These are phyloP conservation scores for Dicrurus megarhynchus DNA, from an alignment of 2,113 vertebrate species.

Conservation along the genomic window DNA sequence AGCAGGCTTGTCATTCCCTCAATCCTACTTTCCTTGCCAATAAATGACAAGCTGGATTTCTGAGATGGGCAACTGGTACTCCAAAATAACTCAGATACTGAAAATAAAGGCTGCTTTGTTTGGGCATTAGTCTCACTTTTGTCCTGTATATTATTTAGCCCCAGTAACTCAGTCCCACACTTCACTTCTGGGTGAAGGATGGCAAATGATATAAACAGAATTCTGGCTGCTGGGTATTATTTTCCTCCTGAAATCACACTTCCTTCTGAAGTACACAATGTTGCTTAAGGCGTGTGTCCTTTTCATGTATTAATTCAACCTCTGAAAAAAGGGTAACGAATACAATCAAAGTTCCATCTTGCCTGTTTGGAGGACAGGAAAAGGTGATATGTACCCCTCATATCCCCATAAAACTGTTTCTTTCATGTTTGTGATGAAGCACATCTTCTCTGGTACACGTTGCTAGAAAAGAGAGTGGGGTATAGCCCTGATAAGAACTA, in stretches of 20 bases:
- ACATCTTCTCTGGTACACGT: neutral
- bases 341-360: neutral
- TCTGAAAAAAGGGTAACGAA: neutral
- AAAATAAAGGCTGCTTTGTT: neutral
- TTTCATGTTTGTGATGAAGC: neutral
- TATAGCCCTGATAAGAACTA: neutral
- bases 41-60: neutral
- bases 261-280: neutral
- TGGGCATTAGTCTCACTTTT: neutral
- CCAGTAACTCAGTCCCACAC: rapidly evolving
- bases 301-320: neutral
- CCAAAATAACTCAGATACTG: neutral
- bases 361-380: neutral
- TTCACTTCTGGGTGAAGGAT: neutral
- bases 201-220: neutral
- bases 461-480: neutral
- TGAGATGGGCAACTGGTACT: neutral
- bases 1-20: neutral
- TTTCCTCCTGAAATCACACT: neutral
- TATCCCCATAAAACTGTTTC: neutral
- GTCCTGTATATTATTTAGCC: neutral
- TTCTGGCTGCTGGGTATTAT: neutral
- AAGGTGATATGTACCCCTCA: rapidly evolving
- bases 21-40: neutral
- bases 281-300: neutral